Conservation (phyloP, 2,113 vertebrate species). For the Sylvilagus bachmani region DNA sequence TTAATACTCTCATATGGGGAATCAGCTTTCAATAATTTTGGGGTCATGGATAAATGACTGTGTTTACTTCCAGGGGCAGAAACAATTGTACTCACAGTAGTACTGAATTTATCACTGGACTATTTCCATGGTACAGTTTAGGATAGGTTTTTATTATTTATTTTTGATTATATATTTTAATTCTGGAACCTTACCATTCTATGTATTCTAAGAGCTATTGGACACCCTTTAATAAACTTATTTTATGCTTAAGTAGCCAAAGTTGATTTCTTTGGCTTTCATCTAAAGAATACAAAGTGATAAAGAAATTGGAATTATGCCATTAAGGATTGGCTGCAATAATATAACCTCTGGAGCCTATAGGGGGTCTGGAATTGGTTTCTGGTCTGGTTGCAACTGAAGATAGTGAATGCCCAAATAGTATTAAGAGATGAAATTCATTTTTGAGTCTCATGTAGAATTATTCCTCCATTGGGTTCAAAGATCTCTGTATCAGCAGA, state of each 20-base stretch:
- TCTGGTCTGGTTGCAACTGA: neutral
- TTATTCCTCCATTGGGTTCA: neutral
- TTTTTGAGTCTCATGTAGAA: neutral
- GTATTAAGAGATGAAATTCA: neutral
- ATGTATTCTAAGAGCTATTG: neutral
- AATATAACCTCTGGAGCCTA: neutral
- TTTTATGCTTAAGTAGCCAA: neutral
- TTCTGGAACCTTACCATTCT: neutral
- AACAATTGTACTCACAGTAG: neutral
- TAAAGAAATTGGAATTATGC: slow-evolving; percentile 2
- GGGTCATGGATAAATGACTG: neutral
- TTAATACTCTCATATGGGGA: neutral
- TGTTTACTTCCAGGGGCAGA: neutral
- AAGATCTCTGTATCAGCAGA: neutral
- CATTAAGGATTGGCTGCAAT: neutral
- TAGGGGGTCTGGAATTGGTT: neutral
- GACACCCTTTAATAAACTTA: neutral
- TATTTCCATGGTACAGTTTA: neutral
- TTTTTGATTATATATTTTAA: neutral
- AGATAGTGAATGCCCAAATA: neutral
- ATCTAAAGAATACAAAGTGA: neutral
- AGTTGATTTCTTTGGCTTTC: neutral
- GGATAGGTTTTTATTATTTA: neutral
- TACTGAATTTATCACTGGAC: neutral
- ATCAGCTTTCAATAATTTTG: neutral